Evolutionary conservation across 1,140 invertebrate genomes (phyloP), one percentile per base, ranked within the genome.

Genomic region (Melitaea cinxia): DNA sequence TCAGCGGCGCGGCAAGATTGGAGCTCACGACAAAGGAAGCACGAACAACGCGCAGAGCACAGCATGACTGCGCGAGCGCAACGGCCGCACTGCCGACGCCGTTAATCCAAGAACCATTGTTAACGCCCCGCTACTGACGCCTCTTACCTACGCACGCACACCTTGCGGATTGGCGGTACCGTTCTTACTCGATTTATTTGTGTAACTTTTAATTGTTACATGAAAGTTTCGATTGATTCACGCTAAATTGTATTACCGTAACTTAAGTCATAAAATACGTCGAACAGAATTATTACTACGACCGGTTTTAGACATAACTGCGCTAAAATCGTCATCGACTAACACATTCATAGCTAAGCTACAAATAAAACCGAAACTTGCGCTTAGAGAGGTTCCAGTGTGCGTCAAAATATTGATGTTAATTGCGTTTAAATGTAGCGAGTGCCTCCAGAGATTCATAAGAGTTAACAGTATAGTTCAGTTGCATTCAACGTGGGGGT

Each of bases 21-120:
- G 61, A 94, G 79, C 75, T 94, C 93, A 54, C 92, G 88, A 71
- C 93, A 94, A 68, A 94, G 82, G 70, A 93, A 88, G 80, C 93
- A 94, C 53, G 80, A 84, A 78, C 93, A 94, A 49, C 91, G 89
- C 78, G 88, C 90, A 64, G 84, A 80, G 81, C 92, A 93, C 85
- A 91, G 89, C 91, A 92, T 92, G 83, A 82, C 84, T 77, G 77
- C 62, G 76, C 68, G 75, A 74, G 69, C 70, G 86, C 77, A 78
- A 75, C 83, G 79, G 78, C 73, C 78, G 83, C 84, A 89, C 83
- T 87, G 82, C 65, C 71, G 60, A 55, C 67, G 68, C 67, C 66
- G 71, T 68, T 70, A 65, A 65, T 64, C 70, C 77, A 78, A 70
- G 52, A 72, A 75, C 72, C 73, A 82, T 83, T 84, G 78, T 82